These are phyloP conservation scores for Ennomos erosarius DNA, from an alignment of 2,888 invertebrate genomes.

Conservation along the genomic window DNA sequence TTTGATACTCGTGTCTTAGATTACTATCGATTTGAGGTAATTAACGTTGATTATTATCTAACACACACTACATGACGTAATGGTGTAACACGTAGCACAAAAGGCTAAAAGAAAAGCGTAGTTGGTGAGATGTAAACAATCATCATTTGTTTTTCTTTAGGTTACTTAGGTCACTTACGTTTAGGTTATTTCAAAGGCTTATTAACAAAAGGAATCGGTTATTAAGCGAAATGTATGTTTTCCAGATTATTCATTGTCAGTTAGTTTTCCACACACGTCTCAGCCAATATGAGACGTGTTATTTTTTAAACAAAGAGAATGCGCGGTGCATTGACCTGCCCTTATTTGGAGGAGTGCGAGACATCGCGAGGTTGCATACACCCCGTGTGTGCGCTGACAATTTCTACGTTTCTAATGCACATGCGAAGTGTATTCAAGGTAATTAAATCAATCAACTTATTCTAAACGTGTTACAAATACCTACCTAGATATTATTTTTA, in stretches of 20 bases:
- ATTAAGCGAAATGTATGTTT: slow-evolving; percentile 43
- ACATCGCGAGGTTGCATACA: slow-evolving; percentile 45
- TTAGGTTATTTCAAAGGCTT: slow-evolving; percentile 28
- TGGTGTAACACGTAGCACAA: slow-evolving; percentile 15
- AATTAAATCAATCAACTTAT: slow-evolving; percentile 18
- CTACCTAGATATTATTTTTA: too few species aligned
- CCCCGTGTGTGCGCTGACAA: slow-evolving; percentile 41
- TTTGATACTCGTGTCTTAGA: slow-evolving; percentile 34
- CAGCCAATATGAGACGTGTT: slow-evolving; percentile 63
- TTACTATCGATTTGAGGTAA: slow-evolving; percentile 35
- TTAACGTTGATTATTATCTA: slow-evolving; percentile 26
- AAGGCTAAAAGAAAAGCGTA: too few species aligned
- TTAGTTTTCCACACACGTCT: slow-evolving; percentile 71
- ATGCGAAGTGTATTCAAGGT: slow-evolving; percentile 11
- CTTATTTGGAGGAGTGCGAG: slow-evolving; percentile 74
- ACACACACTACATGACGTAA: slow-evolving; percentile 14
- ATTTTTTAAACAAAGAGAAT: slow-evolving; percentile 75
- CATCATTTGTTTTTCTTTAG: too few species aligned
- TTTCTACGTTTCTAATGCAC: slow-evolving; percentile 34
- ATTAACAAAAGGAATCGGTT: slow-evolving; percentile 43
- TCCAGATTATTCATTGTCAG: slow-evolving; percentile 49
- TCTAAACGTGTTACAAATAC: slow-evolving; percentile 3
- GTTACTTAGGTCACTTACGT: too few species aligned
- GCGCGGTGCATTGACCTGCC: slow-evolving; percentile 73
- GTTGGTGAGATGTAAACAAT: too few species aligned